Evolutionary conservation across 2,113 vertebrate genomes (phyloP).

Genomic region (Cettia cetti): DNA sequence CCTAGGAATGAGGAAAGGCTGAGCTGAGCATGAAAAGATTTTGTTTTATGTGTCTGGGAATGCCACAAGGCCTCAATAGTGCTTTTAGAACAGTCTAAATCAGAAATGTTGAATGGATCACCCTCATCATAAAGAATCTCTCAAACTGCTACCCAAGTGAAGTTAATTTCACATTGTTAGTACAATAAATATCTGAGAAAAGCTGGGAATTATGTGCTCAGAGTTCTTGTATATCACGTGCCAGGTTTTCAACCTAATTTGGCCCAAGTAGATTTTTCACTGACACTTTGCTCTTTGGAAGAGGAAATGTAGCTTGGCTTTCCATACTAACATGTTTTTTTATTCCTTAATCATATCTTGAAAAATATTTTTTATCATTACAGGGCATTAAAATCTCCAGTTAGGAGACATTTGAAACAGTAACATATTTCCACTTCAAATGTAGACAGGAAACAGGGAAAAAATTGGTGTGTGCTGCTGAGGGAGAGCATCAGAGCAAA

Average conservation of each 20-base stretch:
- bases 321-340: background rate
- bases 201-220: background rate
- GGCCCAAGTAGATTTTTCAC: background rate
- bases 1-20: background rate
- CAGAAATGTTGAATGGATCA: background rate
- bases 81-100: background rate
- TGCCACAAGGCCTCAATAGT: rapidly evolving
- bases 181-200: background rate
- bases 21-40: background rate
- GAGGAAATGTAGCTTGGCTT: background rate
- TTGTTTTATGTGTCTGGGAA: background rate
- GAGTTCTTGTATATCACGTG: background rate
- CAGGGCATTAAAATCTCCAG: background rate
- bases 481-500: background rate
- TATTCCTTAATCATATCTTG: background rate
- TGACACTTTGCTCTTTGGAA: background rate
- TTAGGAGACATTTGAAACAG: background rate
- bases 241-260: background rate
- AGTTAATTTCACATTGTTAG: background rate
- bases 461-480: background rate
- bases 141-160: background rate
- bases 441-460: background rate
- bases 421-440: background rate
- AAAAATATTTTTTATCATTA: background rate
- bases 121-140: background rate